Percentiles rank a stretch among this genome's conserved stretches.
Conservation (phyloP, 2,888 invertebrate species). For the Didymodactylos carnosus region DNA sequence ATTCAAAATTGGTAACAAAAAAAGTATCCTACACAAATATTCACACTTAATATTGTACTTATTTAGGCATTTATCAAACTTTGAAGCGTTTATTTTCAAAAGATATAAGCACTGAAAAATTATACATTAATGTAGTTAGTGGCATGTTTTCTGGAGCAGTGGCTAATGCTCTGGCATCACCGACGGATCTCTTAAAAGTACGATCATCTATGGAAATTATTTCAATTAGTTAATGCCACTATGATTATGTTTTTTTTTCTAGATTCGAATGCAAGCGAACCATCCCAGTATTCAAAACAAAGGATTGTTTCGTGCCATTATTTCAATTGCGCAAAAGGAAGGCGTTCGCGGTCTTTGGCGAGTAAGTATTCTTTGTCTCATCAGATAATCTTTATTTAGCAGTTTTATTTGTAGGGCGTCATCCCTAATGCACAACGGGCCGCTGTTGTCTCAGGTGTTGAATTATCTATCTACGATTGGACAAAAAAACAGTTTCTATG, state of each 20-base stretch:
- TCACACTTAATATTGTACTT: conserved; percentile 41
- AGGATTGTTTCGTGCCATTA: conserved; percentile 54
- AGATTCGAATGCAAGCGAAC: conserved; percentile 59
- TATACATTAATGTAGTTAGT: conserved; percentile 46
- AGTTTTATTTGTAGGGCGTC: conserved; percentile 48
- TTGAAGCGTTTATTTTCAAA: neutral
- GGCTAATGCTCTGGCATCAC: conserved; percentile 81
- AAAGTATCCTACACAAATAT: conserved; percentile 73
- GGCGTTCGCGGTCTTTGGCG: conserved; percentile 68
- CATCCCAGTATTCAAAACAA: conserved; percentile 29
- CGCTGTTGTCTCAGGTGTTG: conserved; percentile 74
- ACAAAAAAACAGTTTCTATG: conserved; percentile 52
- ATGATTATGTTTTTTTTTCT: conserved; percentile 10
- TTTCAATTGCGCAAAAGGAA: conserved; percentile 59
- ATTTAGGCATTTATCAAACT: neutral
- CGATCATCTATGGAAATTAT: neutral
- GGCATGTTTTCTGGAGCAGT: conserved; percentile 67
- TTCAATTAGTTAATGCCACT: no score
- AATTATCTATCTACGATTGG: conserved; percentile 75
- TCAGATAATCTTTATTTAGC: neutral
- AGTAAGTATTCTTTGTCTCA: conserved; percentile 35
- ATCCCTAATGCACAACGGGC: conserved; percentile 78
- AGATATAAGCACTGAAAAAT: conserved; percentile 23
- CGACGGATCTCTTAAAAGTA: conserved; percentile 83
- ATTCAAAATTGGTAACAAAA: conserved; percentile 89